Conservation (phyloP, 2,888 invertebrate genomes). For the Boloria selene region DNA sequence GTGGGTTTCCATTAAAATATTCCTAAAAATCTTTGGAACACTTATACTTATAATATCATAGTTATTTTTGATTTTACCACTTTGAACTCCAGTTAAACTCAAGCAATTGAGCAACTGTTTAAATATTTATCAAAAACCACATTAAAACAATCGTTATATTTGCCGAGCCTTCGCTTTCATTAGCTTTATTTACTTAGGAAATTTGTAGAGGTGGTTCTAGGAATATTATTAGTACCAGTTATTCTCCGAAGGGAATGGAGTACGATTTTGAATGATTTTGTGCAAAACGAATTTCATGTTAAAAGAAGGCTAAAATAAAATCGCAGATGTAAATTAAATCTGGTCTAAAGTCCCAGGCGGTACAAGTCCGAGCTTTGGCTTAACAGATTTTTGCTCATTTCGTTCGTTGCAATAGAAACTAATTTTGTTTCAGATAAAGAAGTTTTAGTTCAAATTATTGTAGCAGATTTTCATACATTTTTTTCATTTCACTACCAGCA, state of each 20-base stretch:
- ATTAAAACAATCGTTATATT: conserved; percentile 42
- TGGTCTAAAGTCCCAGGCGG: conserved; percentile 49
- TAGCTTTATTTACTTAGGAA: conserved; percentile 35
- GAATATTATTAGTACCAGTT: conserved; percentile 14
- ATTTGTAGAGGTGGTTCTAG: conserved; percentile 19
- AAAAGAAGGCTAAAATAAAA: conserved; percentile 37
- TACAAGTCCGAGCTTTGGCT: conserved; percentile 38
- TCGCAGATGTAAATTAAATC: conserved; percentile 54
- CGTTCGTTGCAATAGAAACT: conserved; percentile 35
- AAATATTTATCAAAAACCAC: conserved; percentile 52
- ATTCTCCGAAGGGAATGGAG: conserved; percentile 4
- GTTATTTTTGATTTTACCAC: not conserved
- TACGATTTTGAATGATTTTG: conserved; percentile 24
- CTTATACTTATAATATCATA: not conserved
- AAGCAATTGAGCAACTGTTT: conserved; percentile 41
- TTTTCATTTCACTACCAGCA: no score
- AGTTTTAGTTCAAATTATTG: not conserved
- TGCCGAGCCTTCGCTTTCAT: conserved; percentile 39
- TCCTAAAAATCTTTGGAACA: no score
- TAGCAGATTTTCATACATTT: not conserved
- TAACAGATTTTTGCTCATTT: conserved; percentile 44
- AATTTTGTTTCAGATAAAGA: conserved; percentile 12
- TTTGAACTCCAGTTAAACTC: not conserved
- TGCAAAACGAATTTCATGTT: conserved; percentile 36
- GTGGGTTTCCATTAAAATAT: no score